These are phyloP conservation scores for Tenthredo notha DNA, from an alignment of 2,888 invertebrate genomes.

Conservation along the genomic window DNA sequence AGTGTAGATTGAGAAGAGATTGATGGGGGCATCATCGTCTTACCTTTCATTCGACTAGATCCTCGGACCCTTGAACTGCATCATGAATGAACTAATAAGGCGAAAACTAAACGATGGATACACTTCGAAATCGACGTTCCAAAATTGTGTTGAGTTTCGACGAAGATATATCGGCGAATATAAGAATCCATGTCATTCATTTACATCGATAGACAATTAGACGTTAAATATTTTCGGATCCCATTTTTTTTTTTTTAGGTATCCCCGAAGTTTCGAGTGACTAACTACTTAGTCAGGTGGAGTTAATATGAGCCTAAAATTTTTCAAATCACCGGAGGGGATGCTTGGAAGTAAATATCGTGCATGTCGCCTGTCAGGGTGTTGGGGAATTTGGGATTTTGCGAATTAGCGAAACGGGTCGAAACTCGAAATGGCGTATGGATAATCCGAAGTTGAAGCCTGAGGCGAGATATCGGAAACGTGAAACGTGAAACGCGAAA, in stretches of 20 bases:
- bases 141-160: background rate
- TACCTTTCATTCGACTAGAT: conserved; percentile 1
- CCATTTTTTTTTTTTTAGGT: background rate
- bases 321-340: background rate
- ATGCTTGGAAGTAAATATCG: background rate
- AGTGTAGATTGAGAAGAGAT: conserved; percentile 9
- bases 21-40: background rate
- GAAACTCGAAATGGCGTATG: background rate
- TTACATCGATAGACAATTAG: background rate
- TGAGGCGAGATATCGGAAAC: background rate
- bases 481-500: background rate
- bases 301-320: background rate
- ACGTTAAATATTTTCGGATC: background rate
- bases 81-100: conserved; percentile 1
- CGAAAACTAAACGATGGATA: background rate
- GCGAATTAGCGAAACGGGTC: conserved; percentile 4
- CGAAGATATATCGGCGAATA: background rate
- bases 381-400: background rate
- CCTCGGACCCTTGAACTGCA: background rate
- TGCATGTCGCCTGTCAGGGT: background rate
- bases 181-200: background rate
- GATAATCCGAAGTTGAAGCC: background rate
- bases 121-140: background rate
- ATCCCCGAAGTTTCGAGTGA: background rate
- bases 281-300: background rate